Evolutionary conservation across 2,888 invertebrate genomes (phyloP).

Genomic region (Drosophila silvestris): DNA sequence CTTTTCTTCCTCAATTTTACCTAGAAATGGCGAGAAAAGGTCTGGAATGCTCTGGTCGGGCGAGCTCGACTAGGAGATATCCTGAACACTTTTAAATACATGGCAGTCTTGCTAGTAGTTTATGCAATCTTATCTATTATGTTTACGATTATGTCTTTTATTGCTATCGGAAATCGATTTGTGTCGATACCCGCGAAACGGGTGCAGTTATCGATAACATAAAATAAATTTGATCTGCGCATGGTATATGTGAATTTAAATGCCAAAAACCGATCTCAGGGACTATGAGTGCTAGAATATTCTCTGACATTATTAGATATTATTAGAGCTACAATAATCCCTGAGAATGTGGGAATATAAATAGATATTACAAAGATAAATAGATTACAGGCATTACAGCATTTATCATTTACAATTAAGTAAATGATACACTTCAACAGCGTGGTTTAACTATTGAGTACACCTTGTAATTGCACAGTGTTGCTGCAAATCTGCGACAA

Average conservation of each 20-base stretch:
- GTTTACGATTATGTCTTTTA: neutral
- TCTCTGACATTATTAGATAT: too few species aligned
- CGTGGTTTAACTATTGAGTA: neutral
- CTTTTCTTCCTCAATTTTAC: conserved; percentile 28
- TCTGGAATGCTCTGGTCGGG: neutral
- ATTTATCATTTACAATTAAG: neutral
- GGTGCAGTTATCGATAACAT: neutral
- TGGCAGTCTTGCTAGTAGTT: neutral
- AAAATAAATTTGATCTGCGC: neutral
- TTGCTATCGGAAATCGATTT: neutral
- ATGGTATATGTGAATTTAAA: too few species aligned
- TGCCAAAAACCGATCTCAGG: too few species aligned
- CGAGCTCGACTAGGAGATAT: neutral
- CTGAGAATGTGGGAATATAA: neutral
- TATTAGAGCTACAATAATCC: too few species aligned
- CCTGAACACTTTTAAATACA: neutral
- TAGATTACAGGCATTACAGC: too few species aligned
- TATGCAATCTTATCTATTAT: neutral
- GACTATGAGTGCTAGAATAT: too few species aligned
- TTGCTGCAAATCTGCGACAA: neutral
- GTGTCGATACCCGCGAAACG: neutral
- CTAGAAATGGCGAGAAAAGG: neutral
- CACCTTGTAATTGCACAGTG: neutral
- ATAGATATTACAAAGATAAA: neutral
- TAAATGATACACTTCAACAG: neutral